Percentiles rank a stretch among this genome's conserved stretches.
phyloP scores from a whole-genome alignment of 1,140 invertebrate genomes.

The Stratiolaelaps scimitus region DNA sequence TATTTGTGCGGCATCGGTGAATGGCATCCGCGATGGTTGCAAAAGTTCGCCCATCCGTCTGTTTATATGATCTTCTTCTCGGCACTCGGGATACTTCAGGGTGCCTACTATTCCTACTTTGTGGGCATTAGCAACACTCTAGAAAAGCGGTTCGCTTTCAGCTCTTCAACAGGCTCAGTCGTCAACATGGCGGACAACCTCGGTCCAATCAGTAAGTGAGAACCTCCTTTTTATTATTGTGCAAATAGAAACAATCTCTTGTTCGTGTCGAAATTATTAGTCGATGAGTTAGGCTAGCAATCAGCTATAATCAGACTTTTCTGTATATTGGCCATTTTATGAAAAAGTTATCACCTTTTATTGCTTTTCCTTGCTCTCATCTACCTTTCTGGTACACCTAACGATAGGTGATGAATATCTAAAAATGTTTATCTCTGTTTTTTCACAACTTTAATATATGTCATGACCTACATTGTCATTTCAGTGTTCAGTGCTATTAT shows the following conservation, averaged over 20 bases:
- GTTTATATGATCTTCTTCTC: conserved; percentile 59
- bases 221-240: background rate
- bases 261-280: too few species aligned
- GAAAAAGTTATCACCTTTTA: too few species aligned
- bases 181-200: conserved; percentile 54
- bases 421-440: too few species aligned
- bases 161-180: conserved; percentile 39
- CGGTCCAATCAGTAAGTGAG: conserved; percentile 27
- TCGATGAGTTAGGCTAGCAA: too few species aligned
- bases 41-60: conserved; percentile 59
- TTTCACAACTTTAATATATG: background rate
- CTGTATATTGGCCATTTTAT: too few species aligned
- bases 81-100: conserved; percentile 56
- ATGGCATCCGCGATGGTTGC: conserved; percentile 51
- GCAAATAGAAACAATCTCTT: too few species aligned
- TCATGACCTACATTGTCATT: conserved; percentile 38
- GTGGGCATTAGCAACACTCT: conserved; percentile 61
- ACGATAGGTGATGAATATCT: too few species aligned
- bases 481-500: conserved; percentile 41
- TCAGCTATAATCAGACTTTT: too few species aligned
- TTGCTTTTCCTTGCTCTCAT: too few species aligned
- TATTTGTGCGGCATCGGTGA: conserved; percentile 48
- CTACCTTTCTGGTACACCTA: too few species aligned
- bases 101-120: conserved; percentile 61
- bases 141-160: conserved; percentile 61